Base-by-base conservation (phyloP, 2,888 invertebrate genomes). In the Eremobia ochroleuca region DNA sequence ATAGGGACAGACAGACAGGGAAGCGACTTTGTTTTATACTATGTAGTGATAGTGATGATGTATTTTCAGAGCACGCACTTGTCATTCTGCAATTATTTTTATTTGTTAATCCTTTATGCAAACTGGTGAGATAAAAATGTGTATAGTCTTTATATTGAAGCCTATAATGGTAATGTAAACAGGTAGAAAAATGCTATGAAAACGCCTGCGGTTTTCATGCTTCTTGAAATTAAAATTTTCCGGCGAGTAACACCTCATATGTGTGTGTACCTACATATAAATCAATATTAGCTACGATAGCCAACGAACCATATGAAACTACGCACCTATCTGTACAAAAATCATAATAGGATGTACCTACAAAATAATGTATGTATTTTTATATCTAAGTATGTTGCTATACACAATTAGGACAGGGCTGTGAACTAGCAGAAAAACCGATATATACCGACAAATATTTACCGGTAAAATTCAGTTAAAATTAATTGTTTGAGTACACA, bases 201-300 rank as follows among this genome's bases (percentile, higher is more conserved):
- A 46, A 74, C n/a, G 34, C 21, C 8, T 66, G 8, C 11, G 15
- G 31, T n/a, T 9, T 13, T 9, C 11, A n/a, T 21, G 28, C 52
- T 81, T n/a, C 75, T 28, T 46, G 31, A 46, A 65, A 59, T 80
- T 58, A 40, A 31, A 58, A 49, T 73, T 81, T 82, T 64, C 40
- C 62, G 49, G 13, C 58, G 28, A 37, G 13, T 59, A 49, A 43
- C 43, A 79, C 68, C n/a, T 55, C 46, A 9, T 25, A 13, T 3
- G 34, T 37, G 9, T 37, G 9, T 37, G 40, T 58, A 25, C n/a
- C 52, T 55, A n/a, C 52, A 55, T n/a, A n/a, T 34, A 21, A 40
- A 61, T 77, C 28, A 79, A 82, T 65, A 77, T 40, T 55, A 49
- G 34, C 28, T 31, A 31, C n/a, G 15, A 59, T 18, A 69, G 18